These are phyloP conservation scores for Myathropa florea DNA, from an alignment of 2,888 invertebrate species.

Conservation along the genomic window DNA sequence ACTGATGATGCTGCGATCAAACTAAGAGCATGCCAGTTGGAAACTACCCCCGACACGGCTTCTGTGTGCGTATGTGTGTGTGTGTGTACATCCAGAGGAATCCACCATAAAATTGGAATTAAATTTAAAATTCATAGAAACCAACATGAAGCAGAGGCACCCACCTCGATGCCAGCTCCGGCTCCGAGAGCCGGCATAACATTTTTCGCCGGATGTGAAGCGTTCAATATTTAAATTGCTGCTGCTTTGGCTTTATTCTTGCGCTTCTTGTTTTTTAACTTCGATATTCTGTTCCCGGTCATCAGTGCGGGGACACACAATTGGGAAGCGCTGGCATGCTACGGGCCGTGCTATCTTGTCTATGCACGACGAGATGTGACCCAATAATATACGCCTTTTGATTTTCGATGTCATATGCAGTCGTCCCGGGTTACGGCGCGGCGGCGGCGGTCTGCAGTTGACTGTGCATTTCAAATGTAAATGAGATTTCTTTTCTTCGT, in stretches of 20 bases:
- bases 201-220: constrained; percentile 54
- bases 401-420: constrained; percentile 62
- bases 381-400: constrained; percentile 66
- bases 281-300: neutral
- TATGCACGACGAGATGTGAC: constrained; percentile 36
- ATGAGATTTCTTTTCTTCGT: constrained; percentile 6
- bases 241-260: neutral
- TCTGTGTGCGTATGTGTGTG: neutral
- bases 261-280: neutral
- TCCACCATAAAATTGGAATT: constrained; percentile 67
- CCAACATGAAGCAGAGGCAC: constrained; percentile 51
- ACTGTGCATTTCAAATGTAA: constrained; percentile 47
- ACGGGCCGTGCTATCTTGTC: neutral
- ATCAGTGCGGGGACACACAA: constrained; percentile 1
- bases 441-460: neutral
- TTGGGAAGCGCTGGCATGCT: neutral
- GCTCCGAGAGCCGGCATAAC: constrained; percentile 14
- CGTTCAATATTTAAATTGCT: constrained; percentile 70
- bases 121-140: constrained; percentile 72
- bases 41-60: neutral
- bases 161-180: neutral
- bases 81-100: constrained; percentile 27
- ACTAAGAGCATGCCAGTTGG: neutral
- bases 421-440: constrained; percentile 1
- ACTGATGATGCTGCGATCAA: neutral